Percentiles rank a stretch among this genome's conserved stretches.
phyloP scores from a whole-genome alignment of 1,140 invertebrate species.

The Drosophila melanica region DNA sequence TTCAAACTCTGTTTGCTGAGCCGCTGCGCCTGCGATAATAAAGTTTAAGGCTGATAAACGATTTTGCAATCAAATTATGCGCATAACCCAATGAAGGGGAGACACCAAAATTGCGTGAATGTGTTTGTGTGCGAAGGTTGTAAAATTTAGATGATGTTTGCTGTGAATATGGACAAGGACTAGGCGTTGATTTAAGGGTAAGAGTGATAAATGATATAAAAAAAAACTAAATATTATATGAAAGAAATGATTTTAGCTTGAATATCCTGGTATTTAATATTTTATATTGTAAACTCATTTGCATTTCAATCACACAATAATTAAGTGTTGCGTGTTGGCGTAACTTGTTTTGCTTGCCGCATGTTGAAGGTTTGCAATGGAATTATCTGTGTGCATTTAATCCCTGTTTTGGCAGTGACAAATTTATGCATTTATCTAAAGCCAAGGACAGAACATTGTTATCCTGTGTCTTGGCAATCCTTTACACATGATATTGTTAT shows the following conservation, averaged over 20 bases:
- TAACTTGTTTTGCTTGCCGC: slow-evolving; percentile 22
- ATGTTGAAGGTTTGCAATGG: slow-evolving; percentile 12
- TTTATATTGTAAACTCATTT: not conserved
- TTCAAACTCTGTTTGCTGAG: slow-evolving; percentile 39
- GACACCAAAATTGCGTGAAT: not conserved
- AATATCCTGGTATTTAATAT: too few species aligned
- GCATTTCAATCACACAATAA: not conserved
- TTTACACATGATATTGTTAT: slow-evolving; percentile 70
- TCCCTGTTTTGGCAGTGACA: slow-evolving; percentile 33
- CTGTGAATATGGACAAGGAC: not conserved
- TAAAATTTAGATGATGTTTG: slow-evolving; percentile 30
- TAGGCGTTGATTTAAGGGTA: slow-evolving; percentile 5
- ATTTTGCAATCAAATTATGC: slow-evolving; percentile 65
- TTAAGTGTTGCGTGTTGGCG: slow-evolving; percentile 22
- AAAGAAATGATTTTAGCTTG: too few species aligned
- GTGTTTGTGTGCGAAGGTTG: slow-evolving; percentile 11
- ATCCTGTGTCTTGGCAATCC: slow-evolving; percentile 19
- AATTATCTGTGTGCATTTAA: slow-evolving; percentile 31
- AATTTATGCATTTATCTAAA: slow-evolving; percentile 44
- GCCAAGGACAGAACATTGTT: slow-evolving; percentile 29
- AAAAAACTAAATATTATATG: not conserved
- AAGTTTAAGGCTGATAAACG: slow-evolving; percentile 63
- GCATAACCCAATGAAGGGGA: slow-evolving; percentile 38
- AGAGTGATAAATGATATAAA: not conserved
- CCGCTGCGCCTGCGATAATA: slow-evolving; percentile 51